Percentiles rank a stretch among this genome's conserved stretches.
Conservation (phyloP, 2,113 vertebrate species). For the Mormyrus lacerda region DNA sequence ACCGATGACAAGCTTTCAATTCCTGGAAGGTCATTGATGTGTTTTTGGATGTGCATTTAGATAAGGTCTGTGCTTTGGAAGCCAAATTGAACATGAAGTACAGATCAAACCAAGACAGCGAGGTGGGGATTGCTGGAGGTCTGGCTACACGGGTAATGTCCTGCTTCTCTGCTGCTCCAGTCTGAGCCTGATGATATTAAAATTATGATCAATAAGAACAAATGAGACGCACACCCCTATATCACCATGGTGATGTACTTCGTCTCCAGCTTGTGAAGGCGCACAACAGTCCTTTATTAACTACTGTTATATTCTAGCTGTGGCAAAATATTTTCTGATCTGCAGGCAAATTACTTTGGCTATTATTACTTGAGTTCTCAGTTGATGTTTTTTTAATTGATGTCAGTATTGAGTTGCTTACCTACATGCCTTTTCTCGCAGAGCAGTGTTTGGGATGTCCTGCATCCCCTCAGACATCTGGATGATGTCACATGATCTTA, state of each 20-base stretch:
- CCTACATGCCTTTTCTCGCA: background rate
- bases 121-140: background rate
- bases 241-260: background rate
- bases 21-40: background rate
- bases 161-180: background rate
- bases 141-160: background rate
- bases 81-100: background rate
- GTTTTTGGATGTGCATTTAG: background rate
- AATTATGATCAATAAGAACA: background rate
- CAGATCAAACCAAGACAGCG: background rate
- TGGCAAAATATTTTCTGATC: background rate
- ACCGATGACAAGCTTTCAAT: background rate
- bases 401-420: background rate
- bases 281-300: background rate
- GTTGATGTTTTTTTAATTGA: background rate
- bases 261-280: background rate
- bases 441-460: background rate
- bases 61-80: background rate
- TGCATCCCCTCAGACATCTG: background rate
- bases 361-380: background rate
- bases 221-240: background rate
- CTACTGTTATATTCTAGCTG: background rate
- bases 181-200: background rate
- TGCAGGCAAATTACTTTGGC: background rate
- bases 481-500: background rate